Conservation (phyloP, 2,113 vertebrate genomes). For the Silurus meridionalis region DNA sequence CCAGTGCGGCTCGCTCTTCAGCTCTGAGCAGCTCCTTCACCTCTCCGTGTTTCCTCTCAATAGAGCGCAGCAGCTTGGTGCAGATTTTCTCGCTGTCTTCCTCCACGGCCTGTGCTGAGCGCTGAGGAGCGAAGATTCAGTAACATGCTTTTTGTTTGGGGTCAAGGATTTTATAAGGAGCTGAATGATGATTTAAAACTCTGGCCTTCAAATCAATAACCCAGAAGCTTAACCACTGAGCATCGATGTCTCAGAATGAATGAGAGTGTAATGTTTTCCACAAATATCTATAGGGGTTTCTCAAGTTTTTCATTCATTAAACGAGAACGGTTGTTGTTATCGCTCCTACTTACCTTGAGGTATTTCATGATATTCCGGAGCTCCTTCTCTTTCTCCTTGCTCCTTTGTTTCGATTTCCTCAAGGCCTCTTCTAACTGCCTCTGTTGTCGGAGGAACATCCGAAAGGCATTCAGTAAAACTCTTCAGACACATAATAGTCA, state of each 20-base stretch:
- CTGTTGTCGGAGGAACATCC: constrained; percentile 53
- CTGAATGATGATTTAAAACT: background rate
- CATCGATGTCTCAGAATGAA: too few species aligned
- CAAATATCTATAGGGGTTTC: too few species aligned
- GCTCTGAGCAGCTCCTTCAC: constrained; percentile 49
- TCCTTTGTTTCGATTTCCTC: constrained; percentile 65
- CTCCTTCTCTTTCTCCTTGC: constrained; percentile 70
- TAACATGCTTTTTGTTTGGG: background rate
- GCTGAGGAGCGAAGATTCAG: constrained; percentile 20
- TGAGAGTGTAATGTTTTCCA: too few species aligned
- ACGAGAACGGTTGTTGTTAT: background rate
- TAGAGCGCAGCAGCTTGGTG: constrained; percentile 44
- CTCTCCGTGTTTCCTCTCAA: constrained; percentile 51
- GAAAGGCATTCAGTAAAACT: background rate
- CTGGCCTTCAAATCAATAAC: background rate
- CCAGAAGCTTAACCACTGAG: background rate
- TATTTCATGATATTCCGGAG: constrained; percentile 65
- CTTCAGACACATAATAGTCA: too few species aligned
- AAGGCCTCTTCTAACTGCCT: constrained; percentile 67
- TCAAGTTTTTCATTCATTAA: background rate
- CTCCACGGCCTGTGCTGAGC: constrained; percentile 48
- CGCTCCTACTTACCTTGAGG: constrained; percentile 63
- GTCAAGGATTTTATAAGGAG: background rate
- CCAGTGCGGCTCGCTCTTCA: constrained; percentile 46
- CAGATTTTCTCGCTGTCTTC: constrained; percentile 57